phyloP scores from a whole-genome alignment of 2,888 invertebrate genomes.

The Diarsia rubi region DNA sequence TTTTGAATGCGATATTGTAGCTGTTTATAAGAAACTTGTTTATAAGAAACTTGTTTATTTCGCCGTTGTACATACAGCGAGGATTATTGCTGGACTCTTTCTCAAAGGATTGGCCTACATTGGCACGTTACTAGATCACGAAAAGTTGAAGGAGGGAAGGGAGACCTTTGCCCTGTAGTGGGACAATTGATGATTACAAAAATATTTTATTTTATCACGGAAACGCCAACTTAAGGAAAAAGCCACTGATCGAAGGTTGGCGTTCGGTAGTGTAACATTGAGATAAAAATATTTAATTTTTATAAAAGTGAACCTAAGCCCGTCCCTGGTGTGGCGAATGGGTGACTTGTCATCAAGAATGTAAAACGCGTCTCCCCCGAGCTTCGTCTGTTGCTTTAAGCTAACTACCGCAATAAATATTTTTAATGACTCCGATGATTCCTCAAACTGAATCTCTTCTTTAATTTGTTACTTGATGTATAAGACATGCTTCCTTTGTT shows the following conservation, averaged over 20 bases:
- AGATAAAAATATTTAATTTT: not conserved
- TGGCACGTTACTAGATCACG: too few relatives aligned
- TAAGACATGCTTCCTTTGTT: slow-evolving; percentile 29
- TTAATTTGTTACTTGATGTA: slow-evolving; percentile 58
- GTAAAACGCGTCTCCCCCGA: slow-evolving; percentile 85
- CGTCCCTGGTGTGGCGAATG: slow-evolving; percentile 82
- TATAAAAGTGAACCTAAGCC: slow-evolving; percentile 57
- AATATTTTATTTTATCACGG: too few relatives aligned
- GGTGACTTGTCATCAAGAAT: slow-evolving; percentile 89
- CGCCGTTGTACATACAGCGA: too few relatives aligned
- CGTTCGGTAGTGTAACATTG: not conserved
- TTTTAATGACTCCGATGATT: slow-evolving; percentile 85
- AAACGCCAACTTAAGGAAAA: not conserved
- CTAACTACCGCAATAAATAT: slow-evolving; percentile 88
- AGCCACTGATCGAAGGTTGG: too few relatives aligned
- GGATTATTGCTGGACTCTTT: too few relatives aligned
- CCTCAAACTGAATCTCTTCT: slow-evolving; percentile 68
- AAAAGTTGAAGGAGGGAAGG: too few relatives aligned
- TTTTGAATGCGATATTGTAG: not conserved
- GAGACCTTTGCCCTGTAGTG: too few relatives aligned
- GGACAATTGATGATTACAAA: too few relatives aligned
- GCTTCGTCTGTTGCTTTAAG: slow-evolving; percentile 85
- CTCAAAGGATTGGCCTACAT: too few relatives aligned
- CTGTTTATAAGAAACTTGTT: too few relatives aligned
- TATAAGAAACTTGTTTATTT: too few relatives aligned